Base-by-base conservation (phyloP, 2,113 vertebrate species). In the Proterorhinus semilunaris region DNA sequence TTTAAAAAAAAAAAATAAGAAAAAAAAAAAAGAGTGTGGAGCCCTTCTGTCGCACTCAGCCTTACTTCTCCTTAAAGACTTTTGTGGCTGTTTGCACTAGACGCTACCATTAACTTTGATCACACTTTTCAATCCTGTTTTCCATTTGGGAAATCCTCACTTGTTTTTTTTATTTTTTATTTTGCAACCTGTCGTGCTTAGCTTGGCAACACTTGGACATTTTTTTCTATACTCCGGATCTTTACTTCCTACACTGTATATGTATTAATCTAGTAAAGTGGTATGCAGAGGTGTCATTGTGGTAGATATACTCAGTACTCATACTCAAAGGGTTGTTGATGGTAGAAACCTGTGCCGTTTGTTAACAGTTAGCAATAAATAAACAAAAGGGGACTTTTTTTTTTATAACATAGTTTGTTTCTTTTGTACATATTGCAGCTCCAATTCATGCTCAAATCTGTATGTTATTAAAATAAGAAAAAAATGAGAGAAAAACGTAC, bases 301-400 rank as follows among this genome's bases (percentile, higher is more conserved):
- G 86, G 87, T 93, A 93, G 91, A 90, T 62, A 57, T 91, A 91
- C 93, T 95, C 93, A 94, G 94, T 95, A 94, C 94, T 94, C 92
- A 36, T 36, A 36, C 53, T 55, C 53, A 55, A 92, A 93, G 93
- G 93, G 94, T 87, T 82, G 79, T 87, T 88, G 86, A 92, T 91
- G 93, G 93, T 96, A 94, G 93, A 94, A 93, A 89, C 94, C 92
- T 94, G 94, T 95, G 94, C 96, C 92, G 93, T 95, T 91, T 96
- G 94, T 96, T 58, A 95, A 96, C 94, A 95, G 96, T 94, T 97
- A 98, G 97, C 97, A 98, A 98, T 98, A 98, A 97, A 96, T 94
- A 95, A 87, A 95, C 86, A 68, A 93, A 93, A 94, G 93, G 73
- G 91, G 95, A 93, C 92, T 92, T 93, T 93, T 94, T 68, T 79